A percentile compares a stretch with the other conserved stretches of the same genome.
These are phyloP conservation scores for Nematolebias whitei DNA, from an alignment of 2,113 vertebrate genomes.

Conservation along the genomic window DNA sequence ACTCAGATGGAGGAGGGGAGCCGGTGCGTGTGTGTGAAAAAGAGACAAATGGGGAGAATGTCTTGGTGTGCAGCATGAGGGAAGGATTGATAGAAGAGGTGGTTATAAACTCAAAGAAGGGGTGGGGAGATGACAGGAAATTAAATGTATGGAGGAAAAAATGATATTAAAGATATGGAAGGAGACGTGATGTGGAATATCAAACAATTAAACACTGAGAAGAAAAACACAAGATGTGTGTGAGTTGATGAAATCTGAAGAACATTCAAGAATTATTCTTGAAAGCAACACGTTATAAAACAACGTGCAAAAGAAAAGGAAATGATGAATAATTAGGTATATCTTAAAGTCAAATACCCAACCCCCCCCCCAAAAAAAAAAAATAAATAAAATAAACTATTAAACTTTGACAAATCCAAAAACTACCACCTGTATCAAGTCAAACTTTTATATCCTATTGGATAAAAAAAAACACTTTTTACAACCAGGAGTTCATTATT, in stretches of 20 bases:
- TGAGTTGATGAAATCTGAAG: not conserved
- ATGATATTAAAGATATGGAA: no score
- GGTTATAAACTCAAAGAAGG: constrained; percentile 36
- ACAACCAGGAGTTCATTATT: no score
- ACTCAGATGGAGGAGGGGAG: constrained; percentile 59
- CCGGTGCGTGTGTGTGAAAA: constrained; percentile 23
- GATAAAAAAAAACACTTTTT: no score
- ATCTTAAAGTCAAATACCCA: not conserved
- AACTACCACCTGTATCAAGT: not conserved
- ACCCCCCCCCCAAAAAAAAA: not conserved
- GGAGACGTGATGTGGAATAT: no score
- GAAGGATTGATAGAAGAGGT: constrained; percentile 31
- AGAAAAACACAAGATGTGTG: no score
- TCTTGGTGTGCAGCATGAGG: constrained; percentile 18
- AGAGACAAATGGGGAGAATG: constrained; percentile 36
- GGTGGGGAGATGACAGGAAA: not conserved
- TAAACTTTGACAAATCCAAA: not conserved
- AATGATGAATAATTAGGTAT: not conserved
- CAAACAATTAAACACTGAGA: no score
- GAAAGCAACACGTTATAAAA: not conserved
- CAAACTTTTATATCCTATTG: no score
- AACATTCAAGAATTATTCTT: constrained; percentile 7
- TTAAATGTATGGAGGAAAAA: not conserved
- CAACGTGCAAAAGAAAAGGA: no score
- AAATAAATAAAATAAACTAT: not conserved